phyloP scores from a whole-genome alignment of 2,113 vertebrate species.

The Chionis minor region DNA sequence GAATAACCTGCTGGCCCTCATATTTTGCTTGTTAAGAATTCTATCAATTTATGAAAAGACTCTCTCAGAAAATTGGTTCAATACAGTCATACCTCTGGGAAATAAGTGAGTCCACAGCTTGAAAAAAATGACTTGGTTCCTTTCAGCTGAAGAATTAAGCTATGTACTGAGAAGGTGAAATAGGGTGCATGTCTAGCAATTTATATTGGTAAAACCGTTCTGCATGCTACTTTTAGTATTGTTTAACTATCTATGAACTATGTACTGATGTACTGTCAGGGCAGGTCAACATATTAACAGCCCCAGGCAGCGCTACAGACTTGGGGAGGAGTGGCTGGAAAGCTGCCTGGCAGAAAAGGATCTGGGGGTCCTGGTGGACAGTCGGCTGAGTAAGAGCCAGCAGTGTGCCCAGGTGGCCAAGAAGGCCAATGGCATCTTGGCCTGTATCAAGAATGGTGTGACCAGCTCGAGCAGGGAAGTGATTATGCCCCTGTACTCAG shows the following conservation, averaged over 20 bases:
- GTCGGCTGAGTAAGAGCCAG: too few species aligned
- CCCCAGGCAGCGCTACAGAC: too few species aligned
- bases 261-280: neutral
- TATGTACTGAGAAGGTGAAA: neutral
- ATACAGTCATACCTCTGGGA: neutral
- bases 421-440: too few species aligned
- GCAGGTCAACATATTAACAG: neutral
- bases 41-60: neutral
- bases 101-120: neutral
- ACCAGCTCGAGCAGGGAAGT: too few species aligned
- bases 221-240: neutral
- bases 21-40: neutral
- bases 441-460: too few species aligned
- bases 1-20: neutral
- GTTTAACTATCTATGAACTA: neutral
- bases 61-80: neutral
- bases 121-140: neutral
- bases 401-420: too few species aligned
- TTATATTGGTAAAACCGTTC: neutral
- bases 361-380: too few species aligned
- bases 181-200: neutral
- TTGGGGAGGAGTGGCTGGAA: too few species aligned
- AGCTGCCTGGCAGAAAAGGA: too few species aligned
- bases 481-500: too few species aligned
- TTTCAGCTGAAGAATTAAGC: neutral